These are phyloP conservation scores for Coelopa frigida DNA, from an alignment of 1,140 invertebrate species.

Conservation along the genomic window DNA sequence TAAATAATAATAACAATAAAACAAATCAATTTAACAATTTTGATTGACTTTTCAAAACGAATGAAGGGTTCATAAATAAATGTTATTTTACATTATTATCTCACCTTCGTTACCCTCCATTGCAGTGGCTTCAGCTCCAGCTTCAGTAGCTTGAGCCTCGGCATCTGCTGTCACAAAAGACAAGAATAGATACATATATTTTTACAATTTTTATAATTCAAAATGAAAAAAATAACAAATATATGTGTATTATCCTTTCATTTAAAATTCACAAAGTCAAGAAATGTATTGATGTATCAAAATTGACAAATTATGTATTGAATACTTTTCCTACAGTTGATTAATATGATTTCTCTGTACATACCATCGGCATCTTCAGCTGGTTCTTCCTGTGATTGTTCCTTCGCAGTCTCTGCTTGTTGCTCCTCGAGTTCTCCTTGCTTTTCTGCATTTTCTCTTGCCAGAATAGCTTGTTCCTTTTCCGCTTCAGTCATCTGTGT, in stretches of 20 bases:
- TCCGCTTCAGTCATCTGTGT: constrained; percentile 56
- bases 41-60: not conserved
- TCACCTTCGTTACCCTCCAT: constrained; percentile 31
- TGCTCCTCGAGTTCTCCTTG: constrained; percentile 30
- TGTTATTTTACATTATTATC: constrained; percentile 11
- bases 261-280: too few relatives aligned
- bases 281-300: too few relatives aligned
- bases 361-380: constrained; percentile 1
- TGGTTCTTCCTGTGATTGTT: constrained; percentile 1
- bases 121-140: constrained; percentile 21
- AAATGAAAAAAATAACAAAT: too few relatives aligned
- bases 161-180: constrained; percentile 19
- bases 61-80: not conserved
- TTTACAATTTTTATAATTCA: too few relatives aligned
- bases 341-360: too few relatives aligned
- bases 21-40: too few relatives aligned
- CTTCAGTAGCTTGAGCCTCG: constrained; percentile 28
- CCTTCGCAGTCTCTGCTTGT: constrained; percentile 22
- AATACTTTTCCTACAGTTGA: too few relatives aligned
- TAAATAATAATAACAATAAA: too few relatives aligned
- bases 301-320: too few relatives aligned
- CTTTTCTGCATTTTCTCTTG: constrained; percentile 49
- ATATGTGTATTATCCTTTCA: too few relatives aligned
- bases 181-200: too few relatives aligned
- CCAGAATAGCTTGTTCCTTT: constrained; percentile 51